Conservation (phyloP, 2,113 vertebrate genomes). For the Tetraodon nigroviridis region DNA sequence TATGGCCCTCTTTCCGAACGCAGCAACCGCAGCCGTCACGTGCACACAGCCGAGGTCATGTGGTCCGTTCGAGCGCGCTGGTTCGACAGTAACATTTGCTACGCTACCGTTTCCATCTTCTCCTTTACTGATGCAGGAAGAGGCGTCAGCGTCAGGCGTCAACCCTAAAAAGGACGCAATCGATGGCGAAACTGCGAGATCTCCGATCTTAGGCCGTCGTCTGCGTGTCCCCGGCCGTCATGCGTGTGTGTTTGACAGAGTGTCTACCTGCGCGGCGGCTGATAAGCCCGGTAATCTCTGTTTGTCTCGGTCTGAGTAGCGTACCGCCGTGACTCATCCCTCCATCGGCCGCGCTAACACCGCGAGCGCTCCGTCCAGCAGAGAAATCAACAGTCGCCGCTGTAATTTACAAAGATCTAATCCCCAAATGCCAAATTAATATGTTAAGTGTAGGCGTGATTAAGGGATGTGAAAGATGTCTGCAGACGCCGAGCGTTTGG, state of each 20-base stretch:
- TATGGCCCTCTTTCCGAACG: constrained; percentile 11
- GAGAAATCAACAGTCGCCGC: constrained; percentile 48
- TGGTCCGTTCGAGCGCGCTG: neutral
- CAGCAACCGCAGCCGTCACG: constrained; percentile 7
- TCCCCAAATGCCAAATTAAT: constrained; percentile 65
- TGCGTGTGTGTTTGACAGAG: constrained; percentile 47
- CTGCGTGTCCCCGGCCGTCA: constrained; percentile 14
- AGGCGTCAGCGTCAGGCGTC: too few species aligned
- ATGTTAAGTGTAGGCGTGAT: constrained; percentile 59
- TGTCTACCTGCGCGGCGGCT: constrained; percentile 69
- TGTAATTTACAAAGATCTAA: constrained; percentile 49
- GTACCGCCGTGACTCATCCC: constrained; percentile 65
- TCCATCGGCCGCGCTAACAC: constrained; percentile 47
- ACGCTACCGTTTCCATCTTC: too few species aligned
- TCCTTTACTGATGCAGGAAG: too few species aligned
- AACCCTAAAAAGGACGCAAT: too few species aligned
- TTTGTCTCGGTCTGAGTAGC: constrained; percentile 66
- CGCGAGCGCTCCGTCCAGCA: constrained; percentile 54
- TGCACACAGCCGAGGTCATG: constrained; percentile 2
- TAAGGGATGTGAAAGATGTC: constrained; percentile 47
- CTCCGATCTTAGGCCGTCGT: constrained; percentile 34
- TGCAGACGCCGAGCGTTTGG: constrained; percentile 32
- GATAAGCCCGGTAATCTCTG: constrained; percentile 65
- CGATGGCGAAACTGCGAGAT: constrained; percentile 27
- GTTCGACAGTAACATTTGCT: neutral